These are phyloP conservation scores for Plagodis dolabraria DNA, from an alignment of 2,888 invertebrate genomes.

Conservation along the genomic window DNA sequence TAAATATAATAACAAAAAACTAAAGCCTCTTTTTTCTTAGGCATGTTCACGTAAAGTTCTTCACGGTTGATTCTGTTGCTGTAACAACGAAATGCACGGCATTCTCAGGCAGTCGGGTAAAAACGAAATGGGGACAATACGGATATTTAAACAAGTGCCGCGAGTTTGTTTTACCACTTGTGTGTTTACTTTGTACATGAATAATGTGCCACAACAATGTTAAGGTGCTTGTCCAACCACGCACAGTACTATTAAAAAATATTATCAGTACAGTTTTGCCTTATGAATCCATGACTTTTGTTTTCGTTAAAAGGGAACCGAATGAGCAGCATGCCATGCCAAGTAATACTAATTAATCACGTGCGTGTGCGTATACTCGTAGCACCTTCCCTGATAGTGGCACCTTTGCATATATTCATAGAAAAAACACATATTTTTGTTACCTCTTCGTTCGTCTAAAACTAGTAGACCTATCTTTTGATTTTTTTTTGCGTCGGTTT, in stretches of 20 bases:
- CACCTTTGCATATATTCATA: too few species aligned
- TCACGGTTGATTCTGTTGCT: conserved; percentile 1
- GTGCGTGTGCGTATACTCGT: too few species aligned
- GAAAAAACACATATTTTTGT: too few species aligned
- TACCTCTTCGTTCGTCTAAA: too few species aligned
- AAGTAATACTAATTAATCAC: too few species aligned
- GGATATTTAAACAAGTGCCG: conserved; percentile 67
- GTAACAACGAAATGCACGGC: conserved; percentile 14
- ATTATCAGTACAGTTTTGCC: neutral
- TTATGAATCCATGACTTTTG: too few species aligned
- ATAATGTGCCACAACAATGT: conserved; percentile 44
- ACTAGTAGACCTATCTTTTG: too few species aligned
- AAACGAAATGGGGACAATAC: conserved; percentile 58
- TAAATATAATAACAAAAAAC: too few species aligned
- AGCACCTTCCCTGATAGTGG: too few species aligned
- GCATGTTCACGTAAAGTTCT: conserved; percentile 5
- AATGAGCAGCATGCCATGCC: too few species aligned
- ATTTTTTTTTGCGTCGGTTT: too few species aligned
- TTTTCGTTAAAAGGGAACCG: too few species aligned
- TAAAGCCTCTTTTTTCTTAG: neutral
- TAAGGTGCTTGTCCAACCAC: conserved; percentile 20
- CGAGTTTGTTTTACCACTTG: conserved; percentile 53
- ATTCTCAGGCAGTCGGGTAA: conserved; percentile 14
- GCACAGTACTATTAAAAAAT: neutral
- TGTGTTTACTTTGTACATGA: conserved; percentile 55